Conservation (phyloP, 2,888 invertebrate species). For the Chydorus sphaericus region DNA sequence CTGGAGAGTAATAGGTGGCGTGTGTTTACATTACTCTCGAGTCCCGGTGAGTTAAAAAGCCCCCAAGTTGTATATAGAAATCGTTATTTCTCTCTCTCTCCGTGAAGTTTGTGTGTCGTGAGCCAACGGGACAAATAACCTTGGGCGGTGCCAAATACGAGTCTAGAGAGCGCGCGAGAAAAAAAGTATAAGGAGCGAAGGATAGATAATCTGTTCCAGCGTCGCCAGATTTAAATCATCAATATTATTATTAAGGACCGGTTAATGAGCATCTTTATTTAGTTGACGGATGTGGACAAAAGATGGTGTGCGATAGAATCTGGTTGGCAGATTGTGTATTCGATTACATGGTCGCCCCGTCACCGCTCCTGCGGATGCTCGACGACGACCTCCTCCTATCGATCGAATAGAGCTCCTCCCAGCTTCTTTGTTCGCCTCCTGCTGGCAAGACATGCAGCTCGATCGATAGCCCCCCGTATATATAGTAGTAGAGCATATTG, state of each 20-base stretch:
- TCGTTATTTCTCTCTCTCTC: no score
- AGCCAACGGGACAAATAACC: constrained; percentile 6
- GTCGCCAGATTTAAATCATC: not conserved
- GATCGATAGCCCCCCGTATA: no score
- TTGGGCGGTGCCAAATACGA: not conserved
- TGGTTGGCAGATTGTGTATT: not conserved
- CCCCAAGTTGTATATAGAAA: no score
- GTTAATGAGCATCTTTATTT: not conserved
- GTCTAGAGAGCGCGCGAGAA: not conserved
- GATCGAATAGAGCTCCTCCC: constrained; percentile 5
- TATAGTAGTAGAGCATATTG: no score
- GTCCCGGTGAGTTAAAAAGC: no score
- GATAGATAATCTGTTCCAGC: not conserved
- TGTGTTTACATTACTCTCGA: no score
- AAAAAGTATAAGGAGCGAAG: not conserved
- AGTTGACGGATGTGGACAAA: not conserved
- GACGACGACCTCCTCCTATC: not conserved
- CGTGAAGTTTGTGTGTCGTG: no score
- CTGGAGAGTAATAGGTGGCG: no score
- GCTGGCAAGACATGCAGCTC: no score
- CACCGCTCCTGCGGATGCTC: not conserved
- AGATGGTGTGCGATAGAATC: not conserved
- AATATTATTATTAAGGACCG: no score
- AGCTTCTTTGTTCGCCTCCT: constrained; percentile 1
- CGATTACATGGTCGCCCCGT: constrained; percentile 1